Base-by-base conservation (phyloP, 1,140 invertebrate species). In the Scaptomyza graminum region DNA sequence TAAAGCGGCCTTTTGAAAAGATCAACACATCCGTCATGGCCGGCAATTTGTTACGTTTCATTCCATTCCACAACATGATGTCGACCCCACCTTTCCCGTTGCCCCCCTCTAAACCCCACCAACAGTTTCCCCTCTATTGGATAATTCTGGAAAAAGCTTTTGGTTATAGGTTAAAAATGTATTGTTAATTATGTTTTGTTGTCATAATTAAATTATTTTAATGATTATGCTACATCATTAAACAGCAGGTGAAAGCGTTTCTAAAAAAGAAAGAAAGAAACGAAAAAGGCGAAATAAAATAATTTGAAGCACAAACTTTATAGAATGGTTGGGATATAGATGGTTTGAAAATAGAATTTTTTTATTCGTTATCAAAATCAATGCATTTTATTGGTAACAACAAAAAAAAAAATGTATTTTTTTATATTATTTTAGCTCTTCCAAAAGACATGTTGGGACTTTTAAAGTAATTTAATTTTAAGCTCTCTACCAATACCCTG, bases 1-100 rank as follows among this genome's bases (percentile, higher is more conserved):
- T 46, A 50, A 57, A 55, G 74, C 56, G 56, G 72, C 43, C 11
- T 34, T 59, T 59, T 59, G 39, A 64, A 70, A 72, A 72, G 67
- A 80, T 80, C 79, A 62, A 62, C 74, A 52, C 71, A 82, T 82
- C 60, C 82, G 79, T 83, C 79, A 82, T 59, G 79, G 70, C 70
- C 65, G 68, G 60, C 75, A 79, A 82, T 79, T 82, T 71, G 75
- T 79, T 67, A 59, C 55, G 55, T 57, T 82, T 59, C 46, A 49
- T 67, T 68, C 51, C 12, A 52, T 67, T 68, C 51, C 12, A 3
- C 37, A 41, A 41, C 37, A 41, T 41, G 37, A 41, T 65, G 50
- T 68, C 16, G 56, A 46, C 25, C 25, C 49, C 49, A 13, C 11
- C 44, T 28, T 50, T 55, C 31, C 8, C 0, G 5, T 11, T 8